A percentile compares a stretch with the other conserved stretches of the same genome.
These are phyloP conservation scores for Endotricha flammealis DNA, from an alignment of 2,888 invertebrate genomes.

Conservation along the genomic window DNA sequence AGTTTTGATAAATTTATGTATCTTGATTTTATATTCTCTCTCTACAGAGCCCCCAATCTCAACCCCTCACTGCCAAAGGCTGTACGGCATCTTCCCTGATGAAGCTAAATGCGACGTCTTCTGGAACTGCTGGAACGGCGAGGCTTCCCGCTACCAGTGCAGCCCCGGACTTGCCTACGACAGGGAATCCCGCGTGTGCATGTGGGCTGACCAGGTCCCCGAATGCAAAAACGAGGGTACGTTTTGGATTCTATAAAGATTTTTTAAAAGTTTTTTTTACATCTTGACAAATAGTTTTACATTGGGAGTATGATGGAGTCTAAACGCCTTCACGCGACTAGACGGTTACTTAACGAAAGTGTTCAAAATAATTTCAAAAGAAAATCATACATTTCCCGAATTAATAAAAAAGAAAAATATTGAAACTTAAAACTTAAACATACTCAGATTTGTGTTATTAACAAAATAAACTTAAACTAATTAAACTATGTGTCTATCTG, in stretches of 20 bases:
- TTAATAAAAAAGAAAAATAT: no score
- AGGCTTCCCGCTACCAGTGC: slow-evolving; percentile 95
- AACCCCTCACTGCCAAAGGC: slow-evolving; percentile 89
- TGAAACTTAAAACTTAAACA: no score
- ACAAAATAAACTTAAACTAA: neutral
- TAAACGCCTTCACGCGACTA: no score
- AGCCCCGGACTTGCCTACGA: slow-evolving; percentile 96
- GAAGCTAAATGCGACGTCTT: slow-evolving; percentile 93
- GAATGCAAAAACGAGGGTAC: slow-evolving; percentile 94
- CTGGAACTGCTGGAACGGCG: slow-evolving; percentile 99
- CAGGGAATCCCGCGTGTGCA: slow-evolving; percentile 94
- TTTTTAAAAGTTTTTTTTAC: neutral
- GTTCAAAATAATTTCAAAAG: no score
- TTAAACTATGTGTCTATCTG: neutral
- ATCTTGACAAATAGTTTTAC: no score
- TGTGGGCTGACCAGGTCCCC: slow-evolving; percentile 97
- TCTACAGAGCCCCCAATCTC: slow-evolving; percentile 87
- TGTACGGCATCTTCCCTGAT: slow-evolving; percentile 96
- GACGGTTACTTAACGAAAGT: no score
- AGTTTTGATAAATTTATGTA: no score
- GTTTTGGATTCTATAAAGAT: slow-evolving; percentile 20
- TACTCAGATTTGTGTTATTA: no score
- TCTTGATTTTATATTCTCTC: no score
- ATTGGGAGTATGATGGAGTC: no score
- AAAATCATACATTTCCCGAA: no score